Percentiles rank a stretch among this genome's conserved stretches.
Conservation (phyloP, 2,888 invertebrate species). For the Tineola bisselliella region DNA sequence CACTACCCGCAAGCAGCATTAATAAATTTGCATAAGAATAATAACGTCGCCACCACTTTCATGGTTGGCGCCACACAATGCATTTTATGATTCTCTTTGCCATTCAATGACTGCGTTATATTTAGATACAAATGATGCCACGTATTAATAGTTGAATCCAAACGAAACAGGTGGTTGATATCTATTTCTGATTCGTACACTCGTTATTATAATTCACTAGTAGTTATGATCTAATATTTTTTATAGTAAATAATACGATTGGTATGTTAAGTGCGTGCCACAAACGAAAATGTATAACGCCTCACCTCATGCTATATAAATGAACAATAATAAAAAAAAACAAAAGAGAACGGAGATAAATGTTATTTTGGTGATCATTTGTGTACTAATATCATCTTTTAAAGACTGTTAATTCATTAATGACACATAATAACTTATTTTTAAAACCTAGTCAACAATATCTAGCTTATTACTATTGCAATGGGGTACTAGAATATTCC, state of each 20-base stretch:
- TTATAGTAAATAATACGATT: not conserved
- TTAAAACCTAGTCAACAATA: too few relatives aligned
- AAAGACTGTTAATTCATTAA: too few relatives aligned
- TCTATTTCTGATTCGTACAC: not conserved
- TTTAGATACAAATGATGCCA: slow-evolving; percentile 1
- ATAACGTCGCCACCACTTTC: not conserved
- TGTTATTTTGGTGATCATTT: too few relatives aligned
- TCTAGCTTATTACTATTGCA: too few relatives aligned
- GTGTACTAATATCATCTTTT: too few relatives aligned
- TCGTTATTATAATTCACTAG: not conserved
- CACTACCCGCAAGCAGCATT: too few relatives aligned
- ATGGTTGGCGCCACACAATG: not conserved
- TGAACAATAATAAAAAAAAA: too few relatives aligned
- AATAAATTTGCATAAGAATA: not conserved
- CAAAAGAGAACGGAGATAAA: too few relatives aligned
- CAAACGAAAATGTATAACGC: not conserved
- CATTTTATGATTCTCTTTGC: not conserved
- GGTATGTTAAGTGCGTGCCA: slow-evolving; percentile 2
- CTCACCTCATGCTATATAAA: not conserved
- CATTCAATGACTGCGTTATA: slow-evolving; percentile 3
- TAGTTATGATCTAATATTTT: slow-evolving; percentile 4
- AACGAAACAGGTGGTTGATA: slow-evolving; percentile 5
- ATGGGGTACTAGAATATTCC: too few relatives aligned
- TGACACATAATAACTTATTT: too few relatives aligned
- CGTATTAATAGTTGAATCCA: not conserved